phyloP scores from a whole-genome alignment of 2,888 invertebrate genomes.

The Parapristionchus giblindavisi region DNA sequence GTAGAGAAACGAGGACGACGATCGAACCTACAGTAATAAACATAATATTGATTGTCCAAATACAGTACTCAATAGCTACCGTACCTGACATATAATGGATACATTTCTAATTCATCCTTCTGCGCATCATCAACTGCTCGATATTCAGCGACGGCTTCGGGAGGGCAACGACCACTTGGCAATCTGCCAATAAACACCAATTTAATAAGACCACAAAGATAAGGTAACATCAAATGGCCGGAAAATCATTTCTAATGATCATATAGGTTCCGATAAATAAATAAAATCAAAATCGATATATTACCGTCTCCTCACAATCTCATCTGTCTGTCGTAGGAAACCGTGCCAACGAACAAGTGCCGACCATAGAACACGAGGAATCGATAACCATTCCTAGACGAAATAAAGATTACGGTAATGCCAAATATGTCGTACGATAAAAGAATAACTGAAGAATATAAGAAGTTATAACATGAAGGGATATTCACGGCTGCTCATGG shows the following conservation, averaged over 20 bases:
- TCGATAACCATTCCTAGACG: slow-evolving; percentile 34
- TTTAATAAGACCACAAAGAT: background rate
- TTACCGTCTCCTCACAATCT: slow-evolving; percentile 34
- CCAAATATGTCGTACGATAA: background rate
- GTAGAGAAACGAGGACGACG: slow-evolving; percentile 34
- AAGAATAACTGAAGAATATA: too few species aligned
- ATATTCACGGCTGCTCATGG: too few species aligned
- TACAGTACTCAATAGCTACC: too few species aligned
- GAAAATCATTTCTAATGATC: background rate
- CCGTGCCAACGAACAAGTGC: slow-evolving; percentile 37
- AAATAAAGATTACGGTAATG: background rate
- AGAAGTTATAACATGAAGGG: too few species aligned
- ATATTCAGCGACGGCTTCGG: slow-evolving; percentile 27
- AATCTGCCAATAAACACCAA: background rate
- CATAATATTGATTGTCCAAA: too few species aligned
- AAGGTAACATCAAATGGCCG: background rate
- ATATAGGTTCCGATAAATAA: background rate
- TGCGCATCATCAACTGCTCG: slow-evolving; percentile 19
- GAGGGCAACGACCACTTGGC: slow-evolving; percentile 15
- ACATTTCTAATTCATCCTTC: slow-evolving; percentile 21
- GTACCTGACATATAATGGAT: slow-evolving; percentile 26
- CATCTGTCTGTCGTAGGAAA: slow-evolving; percentile 15
- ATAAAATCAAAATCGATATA: background rate
- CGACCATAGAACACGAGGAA: slow-evolving; percentile 30
- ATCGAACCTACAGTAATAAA: background rate